phyloP scores from a whole-genome alignment of 2,888 invertebrate genomes.

The Aspidiotus rigidus region DNA sequence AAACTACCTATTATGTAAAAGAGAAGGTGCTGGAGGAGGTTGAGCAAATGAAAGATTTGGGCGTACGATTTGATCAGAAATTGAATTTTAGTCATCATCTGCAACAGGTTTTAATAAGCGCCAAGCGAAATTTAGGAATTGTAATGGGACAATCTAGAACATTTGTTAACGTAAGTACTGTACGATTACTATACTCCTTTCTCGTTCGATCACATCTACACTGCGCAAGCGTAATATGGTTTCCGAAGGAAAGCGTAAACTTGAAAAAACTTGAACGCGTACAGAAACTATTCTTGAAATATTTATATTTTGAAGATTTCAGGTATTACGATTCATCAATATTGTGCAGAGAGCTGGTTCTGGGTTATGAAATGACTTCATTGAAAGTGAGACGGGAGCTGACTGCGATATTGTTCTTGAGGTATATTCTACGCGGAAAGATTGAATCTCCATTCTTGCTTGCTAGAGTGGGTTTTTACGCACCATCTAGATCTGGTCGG shows the following conservation, averaged over 20 bases:
- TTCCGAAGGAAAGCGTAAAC: not conserved
- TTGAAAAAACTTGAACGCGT: no score
- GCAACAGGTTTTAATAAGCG: not conserved
- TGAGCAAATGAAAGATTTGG: not conserved
- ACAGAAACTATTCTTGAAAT: no score
- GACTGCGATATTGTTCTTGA: no score
- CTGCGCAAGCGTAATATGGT: not conserved
- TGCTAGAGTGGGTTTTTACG: no score
- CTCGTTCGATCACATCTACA: not conserved
- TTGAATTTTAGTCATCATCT: not conserved
- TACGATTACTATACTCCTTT: not conserved
- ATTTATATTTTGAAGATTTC: no score
- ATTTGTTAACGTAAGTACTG: not conserved
- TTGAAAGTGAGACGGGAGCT: no score
- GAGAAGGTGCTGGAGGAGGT: not conserved
- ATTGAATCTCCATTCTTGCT: no score
- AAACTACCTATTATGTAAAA: not conserved
- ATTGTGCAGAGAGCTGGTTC: no score
- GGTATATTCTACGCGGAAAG: no score
- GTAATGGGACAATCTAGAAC: not conserved
- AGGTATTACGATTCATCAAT: no score
- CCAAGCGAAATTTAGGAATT: not conserved
- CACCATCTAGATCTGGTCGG: no score
- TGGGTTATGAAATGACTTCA: no score
- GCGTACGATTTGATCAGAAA: not conserved